Conservation (phyloP, 1,140 invertebrate species). For the Manduca sexta region DNA sequence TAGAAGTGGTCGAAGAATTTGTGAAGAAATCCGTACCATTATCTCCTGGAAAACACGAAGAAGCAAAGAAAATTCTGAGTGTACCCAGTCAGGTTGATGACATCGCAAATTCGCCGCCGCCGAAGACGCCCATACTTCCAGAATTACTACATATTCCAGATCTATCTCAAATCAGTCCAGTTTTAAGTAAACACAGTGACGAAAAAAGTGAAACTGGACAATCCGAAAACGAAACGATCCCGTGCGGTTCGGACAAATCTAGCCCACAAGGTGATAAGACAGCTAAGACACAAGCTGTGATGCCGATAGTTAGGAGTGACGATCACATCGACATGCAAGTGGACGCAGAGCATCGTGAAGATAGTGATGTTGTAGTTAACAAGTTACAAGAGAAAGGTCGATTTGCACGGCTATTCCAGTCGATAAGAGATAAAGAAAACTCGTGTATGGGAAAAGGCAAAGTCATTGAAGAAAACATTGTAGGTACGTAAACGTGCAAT, state of each 20-base stretch:
- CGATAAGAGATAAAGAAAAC: slow-evolving; percentile 60
- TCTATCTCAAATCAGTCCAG: slow-evolving; percentile 58
- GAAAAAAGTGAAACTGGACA: slow-evolving; percentile 59
- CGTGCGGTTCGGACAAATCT: slow-evolving; percentile 64
- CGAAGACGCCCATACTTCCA: slow-evolving; percentile 54
- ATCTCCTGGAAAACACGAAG: slow-evolving; percentile 32
- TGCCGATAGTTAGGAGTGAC: slow-evolving; percentile 64
- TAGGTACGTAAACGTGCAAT: slow-evolving; percentile 27
- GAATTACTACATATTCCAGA: slow-evolving; percentile 59
- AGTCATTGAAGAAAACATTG: slow-evolving; percentile 58
- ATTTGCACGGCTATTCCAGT: slow-evolving; percentile 60
- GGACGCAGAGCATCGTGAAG: slow-evolving; percentile 32
- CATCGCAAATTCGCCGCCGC: slow-evolving; percentile 53
- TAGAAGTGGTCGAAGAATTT: slow-evolving; percentile 44
- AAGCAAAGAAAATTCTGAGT: slow-evolving; percentile 41
- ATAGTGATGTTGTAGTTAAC: slow-evolving; percentile 51
- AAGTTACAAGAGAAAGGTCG: slow-evolving; percentile 60
- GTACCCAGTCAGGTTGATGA: slow-evolving; percentile 50
- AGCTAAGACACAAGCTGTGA: slow-evolving; percentile 63
- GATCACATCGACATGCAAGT: slow-evolving; percentile 50
- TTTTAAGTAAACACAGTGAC: slow-evolving; percentile 60
- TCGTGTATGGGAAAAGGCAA: slow-evolving; percentile 69
- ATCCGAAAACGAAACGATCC: slow-evolving; percentile 69
- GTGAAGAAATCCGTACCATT: slow-evolving; percentile 42
- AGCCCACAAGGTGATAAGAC: slow-evolving; percentile 56